phyloP scores from a whole-genome alignment of 2,113 vertebrate genomes.

The Gymnogyps californianus region DNA sequence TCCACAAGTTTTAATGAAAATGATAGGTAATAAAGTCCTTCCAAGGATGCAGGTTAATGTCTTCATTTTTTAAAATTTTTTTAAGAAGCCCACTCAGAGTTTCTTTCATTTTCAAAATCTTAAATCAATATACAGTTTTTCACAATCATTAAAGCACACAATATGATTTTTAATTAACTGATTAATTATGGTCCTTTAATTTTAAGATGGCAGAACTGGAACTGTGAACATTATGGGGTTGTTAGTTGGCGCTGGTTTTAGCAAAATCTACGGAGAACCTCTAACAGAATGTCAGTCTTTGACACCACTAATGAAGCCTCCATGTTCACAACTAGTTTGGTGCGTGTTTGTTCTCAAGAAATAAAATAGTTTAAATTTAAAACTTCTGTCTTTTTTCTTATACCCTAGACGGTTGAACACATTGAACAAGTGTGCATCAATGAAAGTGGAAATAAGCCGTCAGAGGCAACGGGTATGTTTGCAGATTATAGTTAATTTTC shows the following conservation, averaged over 20 bases:
- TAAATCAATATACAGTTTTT: background rate
- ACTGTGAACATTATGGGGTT: background rate
- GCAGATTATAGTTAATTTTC: background rate
- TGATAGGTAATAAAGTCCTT: background rate
- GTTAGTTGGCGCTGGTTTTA: background rate
- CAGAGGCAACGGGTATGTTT: constrained; percentile 76
- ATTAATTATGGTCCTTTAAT: background rate
- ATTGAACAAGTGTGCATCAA: constrained; percentile 82
- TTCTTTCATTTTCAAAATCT: background rate
- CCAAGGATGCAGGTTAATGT: background rate
- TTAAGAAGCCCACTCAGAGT: background rate
- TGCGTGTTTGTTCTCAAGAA: background rate
- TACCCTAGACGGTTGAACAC: constrained; percentile 79
- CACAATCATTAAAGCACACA: background rate
- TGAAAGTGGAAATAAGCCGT: constrained; percentile 81
- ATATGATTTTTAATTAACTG: background rate
- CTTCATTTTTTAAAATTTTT: background rate
- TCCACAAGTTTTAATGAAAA: background rate
- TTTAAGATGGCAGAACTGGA: background rate
- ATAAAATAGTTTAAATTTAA: background rate
- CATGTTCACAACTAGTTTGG: background rate
- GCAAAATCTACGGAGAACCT: background rate
- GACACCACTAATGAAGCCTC: background rate
- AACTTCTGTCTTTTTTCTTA: background rate
- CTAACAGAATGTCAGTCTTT: background rate